Conservation (phyloP, 2,797 vertebrate species). For the Onychomys leucogaster region DNA sequence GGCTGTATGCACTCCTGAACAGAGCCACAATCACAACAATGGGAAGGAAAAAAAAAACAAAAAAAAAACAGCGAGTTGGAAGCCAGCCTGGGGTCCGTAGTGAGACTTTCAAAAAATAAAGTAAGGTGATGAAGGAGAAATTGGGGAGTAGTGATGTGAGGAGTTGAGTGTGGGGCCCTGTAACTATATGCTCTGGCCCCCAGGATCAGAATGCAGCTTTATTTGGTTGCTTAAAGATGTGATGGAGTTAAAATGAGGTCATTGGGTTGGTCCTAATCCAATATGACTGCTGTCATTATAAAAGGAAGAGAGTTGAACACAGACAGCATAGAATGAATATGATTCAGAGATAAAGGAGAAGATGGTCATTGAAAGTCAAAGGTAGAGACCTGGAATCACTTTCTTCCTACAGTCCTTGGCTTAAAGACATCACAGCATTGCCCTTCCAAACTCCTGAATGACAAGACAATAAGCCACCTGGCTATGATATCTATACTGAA, state of each 20-base stretch:
- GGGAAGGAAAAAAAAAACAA: not conserved
- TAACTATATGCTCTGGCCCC: not conserved
- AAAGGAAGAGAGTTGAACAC: not conserved
- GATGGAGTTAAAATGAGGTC: slow-evolving; percentile 5
- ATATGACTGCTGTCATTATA: not conserved
- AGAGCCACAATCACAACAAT: not conserved
- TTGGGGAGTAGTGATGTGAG: fast-evolving
- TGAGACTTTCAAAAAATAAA: not conserved
- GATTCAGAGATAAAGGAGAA: not conserved
- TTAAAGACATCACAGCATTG: not conserved
- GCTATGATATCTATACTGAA: not conserved
- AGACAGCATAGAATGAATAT: not conserved
- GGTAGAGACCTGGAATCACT: not conserved
- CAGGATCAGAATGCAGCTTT: not conserved
- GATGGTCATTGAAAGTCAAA: not conserved
- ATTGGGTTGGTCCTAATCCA: not conserved
- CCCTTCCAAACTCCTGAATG: not conserved
- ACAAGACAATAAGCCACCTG: not conserved
- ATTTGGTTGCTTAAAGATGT: not conserved
- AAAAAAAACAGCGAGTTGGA: not conserved
- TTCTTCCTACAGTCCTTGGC: not conserved
- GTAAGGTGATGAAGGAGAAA: not conserved
- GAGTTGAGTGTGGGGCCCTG: not conserved
- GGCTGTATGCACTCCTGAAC: too few relatives aligned
- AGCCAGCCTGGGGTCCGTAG: not conserved